Conservation (phyloP, 2,113 vertebrate genomes). For the Prolemur simus region DNA sequence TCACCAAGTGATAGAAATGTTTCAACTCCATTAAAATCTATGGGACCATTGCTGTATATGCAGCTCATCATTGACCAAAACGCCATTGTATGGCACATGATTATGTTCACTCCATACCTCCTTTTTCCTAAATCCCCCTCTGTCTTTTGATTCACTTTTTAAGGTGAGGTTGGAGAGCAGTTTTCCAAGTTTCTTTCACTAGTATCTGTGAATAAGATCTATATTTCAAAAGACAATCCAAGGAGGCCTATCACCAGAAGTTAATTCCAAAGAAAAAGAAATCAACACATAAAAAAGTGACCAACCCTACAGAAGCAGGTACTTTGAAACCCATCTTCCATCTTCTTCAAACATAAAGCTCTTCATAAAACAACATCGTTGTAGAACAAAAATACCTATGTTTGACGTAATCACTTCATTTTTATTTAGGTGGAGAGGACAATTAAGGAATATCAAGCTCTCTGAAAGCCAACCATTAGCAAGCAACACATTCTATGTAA, state of each 20-base stretch:
- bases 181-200: neutral
- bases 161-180: neutral
- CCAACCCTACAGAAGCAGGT: neutral
- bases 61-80: too few species aligned
- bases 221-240: neutral
- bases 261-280: neutral
- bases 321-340: neutral
- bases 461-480: neutral
- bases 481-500: neutral
- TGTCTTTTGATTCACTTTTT: neutral
- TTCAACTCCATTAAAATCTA: too few species aligned
- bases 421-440: neutral
- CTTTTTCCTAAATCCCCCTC: neutral
- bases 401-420: neutral
- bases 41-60: too few species aligned
- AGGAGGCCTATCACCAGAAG: neutral
- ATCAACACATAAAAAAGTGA: neutral
- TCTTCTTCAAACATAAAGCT: neutral
- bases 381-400: neutral
- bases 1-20: too few species aligned
- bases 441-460: neutral
- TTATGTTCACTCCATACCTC: neutral
- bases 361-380: neutral
- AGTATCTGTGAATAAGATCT: neutral
- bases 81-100: too few species aligned